phyloP scores from a whole-genome alignment of 2,888 invertebrate species.

The Brenthis daphne region DNA sequence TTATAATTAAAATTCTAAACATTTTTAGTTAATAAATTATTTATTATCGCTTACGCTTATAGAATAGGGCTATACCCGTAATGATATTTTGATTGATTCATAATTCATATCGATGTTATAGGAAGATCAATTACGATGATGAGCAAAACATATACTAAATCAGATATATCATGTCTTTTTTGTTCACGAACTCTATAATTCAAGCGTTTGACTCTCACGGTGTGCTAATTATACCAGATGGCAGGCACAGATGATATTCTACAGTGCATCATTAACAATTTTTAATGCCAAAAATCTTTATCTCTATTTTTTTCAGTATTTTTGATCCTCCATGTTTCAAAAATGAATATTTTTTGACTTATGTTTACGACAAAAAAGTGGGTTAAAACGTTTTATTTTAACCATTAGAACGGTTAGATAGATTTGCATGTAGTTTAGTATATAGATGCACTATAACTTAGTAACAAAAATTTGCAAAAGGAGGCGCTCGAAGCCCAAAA shows the following conservation, averaged over 20 bases:
- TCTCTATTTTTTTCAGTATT: no score
- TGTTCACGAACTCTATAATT: conserved; percentile 41
- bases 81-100: conserved; percentile 70
- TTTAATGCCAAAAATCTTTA: no score
- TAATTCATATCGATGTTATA: conserved; percentile 60
- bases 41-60: conserved; percentile 5
- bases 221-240: conserved; percentile 31
- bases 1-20: not conserved
- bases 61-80: conserved; percentile 40
- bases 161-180: conserved; percentile 45
- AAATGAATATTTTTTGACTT: no score
- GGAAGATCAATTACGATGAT: conserved; percentile 65
- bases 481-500: no score
- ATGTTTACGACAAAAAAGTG: no score
- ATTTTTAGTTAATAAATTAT: conserved; percentile 6
- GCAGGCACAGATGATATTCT: not conserved
- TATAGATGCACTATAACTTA: no score
- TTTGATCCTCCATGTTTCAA: no score
- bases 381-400: no score
- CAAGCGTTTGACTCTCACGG: conserved; percentile 26
- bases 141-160: conserved; percentile 51
- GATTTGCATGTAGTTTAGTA: no score
- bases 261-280: not conserved
- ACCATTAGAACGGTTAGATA: no score
- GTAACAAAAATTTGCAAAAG: no score